These are phyloP conservation scores for Talpa occidentalis DNA, from an alignment of 2,113 vertebrate genomes.

Conservation along the genomic window DNA sequence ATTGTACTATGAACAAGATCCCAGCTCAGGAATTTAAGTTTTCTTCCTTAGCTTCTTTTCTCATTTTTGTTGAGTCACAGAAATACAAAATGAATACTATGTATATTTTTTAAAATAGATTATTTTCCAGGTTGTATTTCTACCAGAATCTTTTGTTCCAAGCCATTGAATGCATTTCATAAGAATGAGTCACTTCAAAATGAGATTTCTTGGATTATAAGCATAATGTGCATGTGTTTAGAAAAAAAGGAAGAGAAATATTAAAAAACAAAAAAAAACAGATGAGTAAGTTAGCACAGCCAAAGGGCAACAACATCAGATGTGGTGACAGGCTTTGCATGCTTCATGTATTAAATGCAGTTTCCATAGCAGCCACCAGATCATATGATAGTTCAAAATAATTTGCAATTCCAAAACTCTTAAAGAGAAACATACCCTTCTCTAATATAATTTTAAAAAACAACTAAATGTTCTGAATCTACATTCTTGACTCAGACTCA, in stretches of 20 bases:
- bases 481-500: background rate
- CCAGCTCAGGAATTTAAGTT: background rate
- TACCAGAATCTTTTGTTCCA: slow-evolving; percentile 61
- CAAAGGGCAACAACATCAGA: slow-evolving; percentile 78
- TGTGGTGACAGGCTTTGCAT: slow-evolving; percentile 65
- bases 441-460: slow-evolving; percentile 23
- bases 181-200: slow-evolving; percentile 74
- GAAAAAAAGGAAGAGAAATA: slow-evolving; percentile 55
- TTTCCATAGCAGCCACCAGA: slow-evolving; percentile 85
- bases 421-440: slow-evolving; percentile 70
- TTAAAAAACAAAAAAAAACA: slow-evolving; percentile 63
- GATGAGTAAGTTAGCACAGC: slow-evolving; percentile 68
- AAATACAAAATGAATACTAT: slow-evolving; percentile 33
- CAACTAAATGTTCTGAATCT: slow-evolving; percentile 35
- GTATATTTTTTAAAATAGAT: slow-evolving; percentile 42
- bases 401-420: slow-evolving; percentile 78
- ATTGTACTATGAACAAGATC: background rate
- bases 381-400: slow-evolving; percentile 81
- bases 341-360: slow-evolving; percentile 81
- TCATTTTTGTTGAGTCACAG: background rate
- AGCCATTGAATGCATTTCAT: slow-evolving; percentile 50
- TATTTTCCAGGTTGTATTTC: slow-evolving; percentile 54
- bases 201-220: slow-evolving; percentile 57
- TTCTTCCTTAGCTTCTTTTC: slow-evolving; percentile 22
- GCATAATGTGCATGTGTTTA: slow-evolving; percentile 27